Base-by-base conservation (phyloP, 2,888 invertebrate species). In the Nebria brevicollis region DNA sequence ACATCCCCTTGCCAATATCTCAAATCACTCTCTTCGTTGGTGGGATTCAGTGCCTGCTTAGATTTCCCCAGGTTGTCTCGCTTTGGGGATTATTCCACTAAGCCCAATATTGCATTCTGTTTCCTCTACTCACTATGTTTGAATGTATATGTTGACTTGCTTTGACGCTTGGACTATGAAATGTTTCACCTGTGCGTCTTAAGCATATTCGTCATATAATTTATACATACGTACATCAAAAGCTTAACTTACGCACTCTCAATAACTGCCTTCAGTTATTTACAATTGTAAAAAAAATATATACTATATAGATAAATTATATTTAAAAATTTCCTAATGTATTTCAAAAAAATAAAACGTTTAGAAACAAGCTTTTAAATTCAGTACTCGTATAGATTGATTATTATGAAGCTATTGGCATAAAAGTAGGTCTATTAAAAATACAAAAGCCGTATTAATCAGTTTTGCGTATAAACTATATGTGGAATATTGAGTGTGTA, bases 61-160 rank as follows among this genome's bases (percentile, higher is more conserved):
- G 78, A 78, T 78, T 77, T 77, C 78, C 78, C 66, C 72, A 72
- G 73, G 66, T 73, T 66, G 78, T 15, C 54, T 66, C 78, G 78
- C 78, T 66, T 34, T 34, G 73, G 78, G 78, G 78, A 78, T 78
- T 78, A 78, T 73, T 73, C 43, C 66, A 41, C 34, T 78, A 78
- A 78, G 78, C 72, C 78, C 78, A 73, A 78, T 78, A 78, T 78
- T 78, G 78, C 78, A 78, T 78, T 78, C 78, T 72, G 77, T 54
- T 77, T 70, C 72, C 77, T 54, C 54, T 54, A 54, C 54, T 54
- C 34, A 34, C 34, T 34, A 2, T 34, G 34, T 34, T 8, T 54
- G 13, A 2, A 8, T 54, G 64, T 75, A 25, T 64, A 43, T 43
- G 73, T 41, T 41, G 73, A 73, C 54, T 54, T 54, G 13, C 54